Evolutionary conservation across 2,797 vertebrate genomes (phyloP), one percentile per base, ranked within the genome.

Genomic region (Eospalax fontanierii): DNA sequence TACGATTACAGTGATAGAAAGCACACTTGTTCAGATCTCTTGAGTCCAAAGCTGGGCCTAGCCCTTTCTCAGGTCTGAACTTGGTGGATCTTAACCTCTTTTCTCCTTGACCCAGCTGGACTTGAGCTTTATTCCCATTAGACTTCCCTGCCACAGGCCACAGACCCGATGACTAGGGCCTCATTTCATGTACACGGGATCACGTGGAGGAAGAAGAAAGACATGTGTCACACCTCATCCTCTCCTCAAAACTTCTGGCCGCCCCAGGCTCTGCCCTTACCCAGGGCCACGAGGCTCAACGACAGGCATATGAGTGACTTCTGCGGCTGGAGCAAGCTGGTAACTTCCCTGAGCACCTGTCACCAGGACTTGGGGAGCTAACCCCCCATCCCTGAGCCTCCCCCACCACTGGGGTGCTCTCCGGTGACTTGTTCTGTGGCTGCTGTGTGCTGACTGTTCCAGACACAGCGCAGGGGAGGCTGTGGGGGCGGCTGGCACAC

Each of bases 391-490:
- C 33, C 50, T 50, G 61, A 26, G 78, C 66, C 38, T 63, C 40
- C 61, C 46, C 70, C 21, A 9, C 65, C 1, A 0, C 74, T 75
- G 16, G 21, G 46, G 57, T 30, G n/a, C 89, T 93, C 92, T 92
- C 30, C 65, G 90, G 74, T 73, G 92, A 86, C 3, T 35, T 54
- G 50, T 73, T 91, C 89, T 61, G 73, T 87, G 19, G 3, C 86
- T 95, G 88, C 50, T 24, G 40, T 30, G 90, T 26, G 90, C 91
- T 33, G 82, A 82, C 93, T 97, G 94, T 97, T 96, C 91, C 92
- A 96, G 96, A 97, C 96, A 97, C 95, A 65, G 68, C 4, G 33
- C 80, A 75, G 74, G 92, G 94, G 96, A 91, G 96, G 96, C 89
- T 86, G 96, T 21, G 94, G 96, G 90, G 95, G 96, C 0, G 89